Conservation (phyloP, 2,888 invertebrate genomes). For the Noctua janthe region DNA sequence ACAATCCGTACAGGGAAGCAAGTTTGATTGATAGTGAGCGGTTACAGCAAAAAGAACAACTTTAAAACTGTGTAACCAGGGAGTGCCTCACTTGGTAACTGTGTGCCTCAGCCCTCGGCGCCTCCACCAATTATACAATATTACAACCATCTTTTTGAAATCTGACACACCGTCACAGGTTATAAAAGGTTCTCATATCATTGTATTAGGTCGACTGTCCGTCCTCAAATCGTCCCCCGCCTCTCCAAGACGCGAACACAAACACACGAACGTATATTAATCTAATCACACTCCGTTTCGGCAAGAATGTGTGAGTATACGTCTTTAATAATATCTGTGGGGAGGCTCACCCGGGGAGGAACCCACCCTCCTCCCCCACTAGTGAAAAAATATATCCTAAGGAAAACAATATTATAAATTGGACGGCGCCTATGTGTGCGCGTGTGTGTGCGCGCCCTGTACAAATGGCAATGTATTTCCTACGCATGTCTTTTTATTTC, state of each 20-base stretch:
- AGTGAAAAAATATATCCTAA: conserved; percentile 90
- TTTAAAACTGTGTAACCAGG: conserved; percentile 25
- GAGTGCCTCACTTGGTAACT: not conserved
- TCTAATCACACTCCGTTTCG: conserved; percentile 89
- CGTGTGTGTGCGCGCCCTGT: conserved; percentile 78
- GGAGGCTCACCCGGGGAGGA: conserved; percentile 66
- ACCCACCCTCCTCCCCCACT: conserved; percentile 79
- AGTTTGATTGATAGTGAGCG: conserved; percentile 31
- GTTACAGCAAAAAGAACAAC: conserved; percentile 9
- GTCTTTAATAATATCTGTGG: conserved; percentile 90
- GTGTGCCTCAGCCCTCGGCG: not conserved
- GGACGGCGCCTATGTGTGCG: conserved; percentile 81
- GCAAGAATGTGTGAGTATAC: conserved; percentile 89
- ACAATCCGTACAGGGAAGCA: conserved; percentile 17
- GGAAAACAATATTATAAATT: conserved; percentile 91
- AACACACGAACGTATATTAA: conserved; percentile 85
- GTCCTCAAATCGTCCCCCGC: conserved; percentile 65
- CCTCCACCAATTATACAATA: conserved; percentile 50
- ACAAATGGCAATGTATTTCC: conserved; percentile 80
- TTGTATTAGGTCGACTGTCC: conserved; percentile 72
- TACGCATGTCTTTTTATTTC: conserved; percentile 84
- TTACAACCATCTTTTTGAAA: conserved; percentile 63
- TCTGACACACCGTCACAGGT: conserved; percentile 64
- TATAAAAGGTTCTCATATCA: conserved; percentile 71
- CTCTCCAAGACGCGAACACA: conserved; percentile 68